Evolutionary conservation across 2,797 vertebrate genomes (phyloP), one percentile per base, ranked within the genome.

Genomic region (Myripristis murdjan): DNA sequence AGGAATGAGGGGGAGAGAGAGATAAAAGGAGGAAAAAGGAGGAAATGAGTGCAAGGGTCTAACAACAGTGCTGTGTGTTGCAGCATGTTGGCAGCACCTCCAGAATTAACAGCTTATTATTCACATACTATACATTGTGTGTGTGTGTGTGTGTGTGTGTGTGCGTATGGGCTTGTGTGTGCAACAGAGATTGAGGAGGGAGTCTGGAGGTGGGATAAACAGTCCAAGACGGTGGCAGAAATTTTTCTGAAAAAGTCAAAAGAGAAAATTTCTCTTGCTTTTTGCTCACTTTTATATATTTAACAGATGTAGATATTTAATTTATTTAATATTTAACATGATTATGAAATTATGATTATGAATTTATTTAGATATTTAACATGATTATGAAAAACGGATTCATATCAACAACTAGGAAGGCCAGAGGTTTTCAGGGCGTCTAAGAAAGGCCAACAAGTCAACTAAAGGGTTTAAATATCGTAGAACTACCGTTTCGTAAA

Each of bases 21-120:
- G n/a, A 23, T 22, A 54, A 37, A 16, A 5, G 11, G 9, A 51
- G 26, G 59, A 49, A 51, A 73, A 65, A 82, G 82, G 65, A 86
- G 84, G 87, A 89, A 92, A 91, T 91, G 77, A 89, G 81, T 66
- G 44, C 60, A 64, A n/a, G 60, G 64, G 28, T 65, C 78, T 84
- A 90, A 88, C 73, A 68, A 90, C 84, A 79, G 64, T 23, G 49
- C 56, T 65, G 68, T 68, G 82, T 75, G 78, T 63, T 84, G 89
- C 83, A 80, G 86, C 79, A 47, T 72, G 64, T 89, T 77, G 67
- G 77, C 77, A 75, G 84, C 90, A 90, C 89, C 76, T 90, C 57
- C 48, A 79, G 62, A 84, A 88, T 89, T 88, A 90, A 88, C 87
- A 90, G 87, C 75, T 84, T 90, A 88, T 89, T 86, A 85, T 83